Conservation (phyloP, 2,113 vertebrate species). For the Neodontobutis hainanensis region DNA sequence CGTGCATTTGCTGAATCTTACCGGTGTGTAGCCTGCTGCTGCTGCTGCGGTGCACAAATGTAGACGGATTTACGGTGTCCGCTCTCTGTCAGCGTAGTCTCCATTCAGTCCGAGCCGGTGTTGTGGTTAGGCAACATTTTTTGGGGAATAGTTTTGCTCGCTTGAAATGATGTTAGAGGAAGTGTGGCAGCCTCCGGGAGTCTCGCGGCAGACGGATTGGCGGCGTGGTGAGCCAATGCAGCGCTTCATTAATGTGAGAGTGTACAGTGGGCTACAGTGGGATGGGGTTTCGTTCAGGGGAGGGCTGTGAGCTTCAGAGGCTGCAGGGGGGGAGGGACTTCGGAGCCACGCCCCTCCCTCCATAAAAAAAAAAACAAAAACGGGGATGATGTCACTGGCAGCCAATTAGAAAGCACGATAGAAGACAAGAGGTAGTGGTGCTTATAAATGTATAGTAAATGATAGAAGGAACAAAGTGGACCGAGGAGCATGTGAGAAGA, state of each 20-base stretch:
- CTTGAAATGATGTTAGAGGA: constrained; percentile 81
- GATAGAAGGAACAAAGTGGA: background rate
- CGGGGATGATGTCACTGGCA: constrained; percentile 90
- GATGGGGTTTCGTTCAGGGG: constrained; percentile 4
- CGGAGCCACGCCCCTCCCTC: background rate
- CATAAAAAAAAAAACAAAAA: background rate
- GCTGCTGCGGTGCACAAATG: constrained; percentile 44
- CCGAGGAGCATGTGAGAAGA: background rate
- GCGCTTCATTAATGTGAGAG: constrained; percentile 67
- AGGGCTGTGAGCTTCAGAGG: constrained; percentile 37
- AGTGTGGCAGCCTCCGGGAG: constrained; percentile 75
- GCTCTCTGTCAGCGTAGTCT: constrained; percentile 59
- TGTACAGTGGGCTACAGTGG: background rate
- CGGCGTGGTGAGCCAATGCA: constrained; percentile 70
- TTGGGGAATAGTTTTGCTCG: constrained; percentile 81
- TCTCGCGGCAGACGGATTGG: constrained; percentile 66
- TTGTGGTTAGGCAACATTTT: constrained; percentile 85
- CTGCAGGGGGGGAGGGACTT: constrained; percentile 6
- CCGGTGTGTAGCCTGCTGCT: constrained; percentile 39
- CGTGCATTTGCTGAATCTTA: constrained; percentile 51
- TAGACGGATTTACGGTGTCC: constrained; percentile 58
- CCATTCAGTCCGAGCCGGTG: constrained; percentile 83
- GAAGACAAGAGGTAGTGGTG: constrained; percentile 44
- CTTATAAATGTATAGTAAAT: constrained; percentile 23
- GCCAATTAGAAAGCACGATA: constrained; percentile 82